phyloP scores from a whole-genome alignment of 92 coral and sea anemone genomes.

The Palythoa grandiflora region DNA sequence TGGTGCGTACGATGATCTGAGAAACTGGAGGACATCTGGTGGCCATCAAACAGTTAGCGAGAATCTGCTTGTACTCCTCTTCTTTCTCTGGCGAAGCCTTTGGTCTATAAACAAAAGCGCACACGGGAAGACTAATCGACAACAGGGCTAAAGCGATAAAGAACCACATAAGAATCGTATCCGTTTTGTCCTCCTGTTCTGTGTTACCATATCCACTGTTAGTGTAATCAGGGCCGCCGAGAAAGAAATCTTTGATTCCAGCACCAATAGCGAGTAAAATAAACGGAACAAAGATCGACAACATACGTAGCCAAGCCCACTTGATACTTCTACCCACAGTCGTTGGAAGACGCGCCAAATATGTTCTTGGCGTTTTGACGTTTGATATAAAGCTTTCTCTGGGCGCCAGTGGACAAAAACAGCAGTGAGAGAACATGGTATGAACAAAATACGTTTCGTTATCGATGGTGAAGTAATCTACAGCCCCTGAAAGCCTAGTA shows the following conservation, averaged over 20 bases:
- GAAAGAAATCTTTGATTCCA: neutral
- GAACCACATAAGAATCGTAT: neutral
- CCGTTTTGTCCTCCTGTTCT: neutral
- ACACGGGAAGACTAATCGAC: neutral
- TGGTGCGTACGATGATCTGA: constrained; percentile 24
- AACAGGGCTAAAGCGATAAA: neutral
- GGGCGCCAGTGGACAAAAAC: constrained; percentile 31
- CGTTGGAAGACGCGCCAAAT: constrained; percentile 14
- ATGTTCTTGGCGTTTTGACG: neutral
- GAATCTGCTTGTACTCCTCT: constrained; percentile 20
- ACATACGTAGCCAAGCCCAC: constrained; percentile 27
- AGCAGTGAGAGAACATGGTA: constrained; percentile 25
- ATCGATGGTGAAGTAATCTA: constrained; percentile 22
- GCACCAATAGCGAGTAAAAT: neutral
- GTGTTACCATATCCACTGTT: neutral
- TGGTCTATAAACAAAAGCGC: constrained; percentile 7
- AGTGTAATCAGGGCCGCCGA: neutral
- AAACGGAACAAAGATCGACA: constrained; percentile 1
- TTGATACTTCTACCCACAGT: constrained; percentile 5
- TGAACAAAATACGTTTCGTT: constrained; percentile 31
- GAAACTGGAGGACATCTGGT: constrained; percentile 26
- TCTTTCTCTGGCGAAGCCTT: constrained; percentile 37
- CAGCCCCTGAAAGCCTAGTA: constrained; percentile 4
- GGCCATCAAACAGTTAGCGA: constrained; percentile 13
- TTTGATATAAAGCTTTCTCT: constrained; percentile 32